Percentiles rank a stretch among this genome's conserved stretches.
Evolutionary conservation across 2,113 vertebrate species (phyloP).

Genomic region (Isurus oxyrinchus): DNA sequence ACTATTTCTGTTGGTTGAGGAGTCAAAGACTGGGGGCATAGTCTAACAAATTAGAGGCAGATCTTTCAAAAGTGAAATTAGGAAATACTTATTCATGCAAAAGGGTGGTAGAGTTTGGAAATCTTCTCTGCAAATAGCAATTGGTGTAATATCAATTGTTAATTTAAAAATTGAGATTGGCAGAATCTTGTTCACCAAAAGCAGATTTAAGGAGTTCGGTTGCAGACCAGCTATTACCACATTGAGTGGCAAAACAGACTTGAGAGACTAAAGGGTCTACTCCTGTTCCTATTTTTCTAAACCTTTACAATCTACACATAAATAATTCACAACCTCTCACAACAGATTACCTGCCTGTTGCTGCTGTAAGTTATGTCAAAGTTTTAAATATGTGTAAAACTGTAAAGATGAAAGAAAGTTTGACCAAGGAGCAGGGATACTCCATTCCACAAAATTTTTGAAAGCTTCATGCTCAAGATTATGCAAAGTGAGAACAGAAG

Average conservation of each 20-base stretch:
- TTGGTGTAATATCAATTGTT: not conserved
- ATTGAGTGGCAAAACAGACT: not conserved
- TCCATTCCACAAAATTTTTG: not conserved
- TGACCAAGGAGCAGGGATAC: not conserved
- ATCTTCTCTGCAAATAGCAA: not conserved
- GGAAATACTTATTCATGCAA: not conserved
- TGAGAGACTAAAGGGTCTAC: not conserved
- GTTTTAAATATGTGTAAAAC: not conserved
- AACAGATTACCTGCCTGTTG: not conserved
- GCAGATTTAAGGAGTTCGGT: no score
- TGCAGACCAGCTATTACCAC: not conserved
- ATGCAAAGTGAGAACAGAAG: not conserved
- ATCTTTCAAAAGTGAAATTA: not conserved
- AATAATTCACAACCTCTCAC: not conserved
- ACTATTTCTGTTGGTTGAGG: not conserved
- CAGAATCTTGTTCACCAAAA: not conserved
- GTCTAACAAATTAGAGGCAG: not conserved
- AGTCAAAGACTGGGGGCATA: not conserved
- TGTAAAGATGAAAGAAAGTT: not conserved
- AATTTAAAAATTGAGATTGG: not conserved
- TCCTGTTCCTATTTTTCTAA: not conserved
- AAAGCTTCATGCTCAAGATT: not conserved
- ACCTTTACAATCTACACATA: not conserved
- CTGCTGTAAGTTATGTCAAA: not conserved
- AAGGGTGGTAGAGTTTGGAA: not conserved